phyloP scores from a whole-genome alignment of 2,888 invertebrate genomes.

The Choristoneura rosaceana region DNA sequence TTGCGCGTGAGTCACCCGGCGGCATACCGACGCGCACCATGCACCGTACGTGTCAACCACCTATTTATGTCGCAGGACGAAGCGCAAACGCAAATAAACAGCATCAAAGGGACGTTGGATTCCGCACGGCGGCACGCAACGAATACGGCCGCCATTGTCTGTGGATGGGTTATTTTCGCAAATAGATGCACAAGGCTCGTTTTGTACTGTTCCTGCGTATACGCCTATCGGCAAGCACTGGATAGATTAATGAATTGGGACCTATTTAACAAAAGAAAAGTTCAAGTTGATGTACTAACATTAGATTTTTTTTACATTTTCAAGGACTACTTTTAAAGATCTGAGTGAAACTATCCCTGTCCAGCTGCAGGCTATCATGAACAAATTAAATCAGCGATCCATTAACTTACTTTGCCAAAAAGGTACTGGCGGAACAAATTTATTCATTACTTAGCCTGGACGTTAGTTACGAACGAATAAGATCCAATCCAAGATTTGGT shows the following conservation, averaged over 20 bases:
- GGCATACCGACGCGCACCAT: slow-evolving; percentile 76
- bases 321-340: too few species aligned
- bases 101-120: slow-evolving; percentile 82
- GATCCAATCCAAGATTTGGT: too few species aligned
- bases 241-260: neutral
- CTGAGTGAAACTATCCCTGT: too few species aligned
- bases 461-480: too few species aligned
- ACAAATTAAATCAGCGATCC: too few species aligned
- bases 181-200: slow-evolving; percentile 65
- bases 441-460: too few species aligned
- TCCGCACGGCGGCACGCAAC: slow-evolving; percentile 72
- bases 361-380: too few species aligned
- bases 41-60: slow-evolving; percentile 80
- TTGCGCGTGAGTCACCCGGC: slow-evolving; percentile 72
- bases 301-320: too few species aligned
- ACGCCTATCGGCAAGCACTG: slow-evolving; percentile 2
- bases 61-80: slow-evolving; percentile 84
- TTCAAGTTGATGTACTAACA: too few species aligned
- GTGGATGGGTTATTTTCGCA: slow-evolving; percentile 81
- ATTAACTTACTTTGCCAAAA: too few species aligned
- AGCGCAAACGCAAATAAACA: slow-evolving; percentile 82
- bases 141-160: slow-evolving; percentile 82
- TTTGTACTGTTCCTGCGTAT: slow-evolving; percentile 30
- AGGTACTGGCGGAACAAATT: too few species aligned
- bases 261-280: slow-evolving; percentile 14